phyloP scores from a whole-genome alignment of 1,140 invertebrate genomes.

The Bombus confusus region DNA sequence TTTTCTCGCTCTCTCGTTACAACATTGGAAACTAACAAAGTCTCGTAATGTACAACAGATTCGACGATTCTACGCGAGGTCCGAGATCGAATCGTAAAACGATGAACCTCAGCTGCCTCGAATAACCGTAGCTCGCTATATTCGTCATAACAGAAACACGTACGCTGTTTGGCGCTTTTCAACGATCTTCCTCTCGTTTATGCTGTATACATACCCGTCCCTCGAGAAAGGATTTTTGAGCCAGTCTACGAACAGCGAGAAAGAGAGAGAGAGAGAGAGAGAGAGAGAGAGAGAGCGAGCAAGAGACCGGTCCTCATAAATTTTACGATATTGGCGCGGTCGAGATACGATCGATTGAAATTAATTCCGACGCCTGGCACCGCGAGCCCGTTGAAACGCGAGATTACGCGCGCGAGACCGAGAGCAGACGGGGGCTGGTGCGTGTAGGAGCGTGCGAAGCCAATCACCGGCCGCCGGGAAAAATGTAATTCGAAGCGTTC shows the following conservation, averaged over 20 bases:
- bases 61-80: too few species aligned
- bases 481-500: conserved; percentile 49
- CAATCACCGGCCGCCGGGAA: conserved; percentile 28
- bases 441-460: conserved; percentile 8
- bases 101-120: too few species aligned
- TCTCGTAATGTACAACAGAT: too few species aligned
- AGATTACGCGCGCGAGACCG: conserved; percentile 21
- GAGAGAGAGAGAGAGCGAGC: not conserved
- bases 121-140: too few species aligned
- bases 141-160: not conserved
- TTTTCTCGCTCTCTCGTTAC: too few species aligned
- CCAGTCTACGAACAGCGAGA: not conserved
- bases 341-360: conserved; percentile 50
- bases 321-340: conserved; percentile 43
- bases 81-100: too few species aligned
- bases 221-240: not conserved
- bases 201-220: too few species aligned
- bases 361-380: conserved; percentile 44
- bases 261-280: not conserved
- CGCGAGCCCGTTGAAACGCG: conserved; percentile 29
- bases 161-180: not conserved
- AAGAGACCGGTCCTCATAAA: conserved; percentile 46
- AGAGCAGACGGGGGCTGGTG: not conserved
- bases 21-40: too few species aligned
- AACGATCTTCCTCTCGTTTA: not conserved